phyloP scores from a whole-genome alignment of 2,888 invertebrate species.

The Cosmorhoe ocellata region DNA sequence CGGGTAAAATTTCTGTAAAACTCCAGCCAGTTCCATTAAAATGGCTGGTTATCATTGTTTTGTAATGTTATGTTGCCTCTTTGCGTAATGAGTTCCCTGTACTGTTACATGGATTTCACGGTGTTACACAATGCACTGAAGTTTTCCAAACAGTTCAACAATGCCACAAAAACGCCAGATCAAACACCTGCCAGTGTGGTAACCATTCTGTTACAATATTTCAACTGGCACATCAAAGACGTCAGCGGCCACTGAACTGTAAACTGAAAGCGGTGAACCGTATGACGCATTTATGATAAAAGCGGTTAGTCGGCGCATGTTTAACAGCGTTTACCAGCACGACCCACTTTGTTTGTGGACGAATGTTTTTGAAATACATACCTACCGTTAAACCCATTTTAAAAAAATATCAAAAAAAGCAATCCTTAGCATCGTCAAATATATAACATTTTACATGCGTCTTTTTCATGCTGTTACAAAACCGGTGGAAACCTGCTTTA shows the following conservation, averaged over 20 bases:
- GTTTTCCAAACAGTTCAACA: slow-evolving; percentile 32
- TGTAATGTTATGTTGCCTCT: too few relatives aligned
- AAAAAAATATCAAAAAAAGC: too few relatives aligned
- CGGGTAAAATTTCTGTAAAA: too few relatives aligned
- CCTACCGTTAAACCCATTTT: too few relatives aligned
- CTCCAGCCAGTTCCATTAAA: too few relatives aligned
- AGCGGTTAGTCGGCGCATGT: background rate
- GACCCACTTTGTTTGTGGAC: too few relatives aligned
- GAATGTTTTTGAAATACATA: too few relatives aligned
- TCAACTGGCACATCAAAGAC: slow-evolving; percentile 70
- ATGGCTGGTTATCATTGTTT: too few relatives aligned
- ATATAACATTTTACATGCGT: too few relatives aligned
- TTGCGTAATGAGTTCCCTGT: too few relatives aligned
- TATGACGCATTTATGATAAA: background rate
- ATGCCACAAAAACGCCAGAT: slow-evolving; percentile 45
- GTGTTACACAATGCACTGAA: slow-evolving; percentile 24
- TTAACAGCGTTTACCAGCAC: background rate
- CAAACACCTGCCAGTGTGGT: slow-evolving; percentile 53
- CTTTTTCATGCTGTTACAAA: background rate
- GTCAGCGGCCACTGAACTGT: slow-evolving; percentile 61
- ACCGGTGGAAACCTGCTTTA: background rate
- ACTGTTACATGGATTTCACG: background rate
- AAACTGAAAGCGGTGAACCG: slow-evolving; percentile 51
- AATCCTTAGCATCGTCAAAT: too few relatives aligned
- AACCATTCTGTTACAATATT: slow-evolving; percentile 59